Percentiles rank a stretch among this genome's conserved stretches.
These are phyloP conservation scores for Apis laboriosa DNA, from an alignment of 1,140 invertebrate genomes.

Conservation along the genomic window DNA sequence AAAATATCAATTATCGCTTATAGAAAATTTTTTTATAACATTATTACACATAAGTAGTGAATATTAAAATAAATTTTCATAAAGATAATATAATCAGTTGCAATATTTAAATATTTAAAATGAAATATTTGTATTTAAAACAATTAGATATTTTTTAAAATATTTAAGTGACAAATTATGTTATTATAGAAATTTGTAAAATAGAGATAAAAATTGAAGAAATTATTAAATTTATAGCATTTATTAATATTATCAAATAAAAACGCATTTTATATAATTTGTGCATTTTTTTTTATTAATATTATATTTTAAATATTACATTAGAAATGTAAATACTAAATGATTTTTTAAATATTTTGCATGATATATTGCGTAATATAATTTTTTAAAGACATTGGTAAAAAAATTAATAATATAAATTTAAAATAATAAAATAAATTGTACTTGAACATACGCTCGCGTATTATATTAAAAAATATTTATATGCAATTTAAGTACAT, in stretches of 20 bases:
- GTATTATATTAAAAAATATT: slow-evolving; percentile 42
- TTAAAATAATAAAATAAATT: slow-evolving; percentile 23
- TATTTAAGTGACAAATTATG: background rate
- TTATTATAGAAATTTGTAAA: slow-evolving; percentile 3
- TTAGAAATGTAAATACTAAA: background rate
- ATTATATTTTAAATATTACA: background rate
- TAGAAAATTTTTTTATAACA: slow-evolving; percentile 16
- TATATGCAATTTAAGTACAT: slow-evolving; percentile 49
- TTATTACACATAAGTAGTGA: slow-evolving; percentile 19
- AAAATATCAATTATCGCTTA: slow-evolving; percentile 40
- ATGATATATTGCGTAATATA: background rate
- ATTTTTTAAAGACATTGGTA: background rate
- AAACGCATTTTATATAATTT: background rate
- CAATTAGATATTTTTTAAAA: background rate
- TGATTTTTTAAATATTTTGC: background rate
- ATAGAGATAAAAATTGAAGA: background rate
- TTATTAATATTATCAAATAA: background rate
- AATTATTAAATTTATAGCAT: background rate
- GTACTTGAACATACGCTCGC: slow-evolving; percentile 14
- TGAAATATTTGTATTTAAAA: background rate
- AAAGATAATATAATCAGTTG: background rate
- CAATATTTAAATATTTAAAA: background rate
- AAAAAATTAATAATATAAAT: slow-evolving; percentile 15
- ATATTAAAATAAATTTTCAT: background rate
- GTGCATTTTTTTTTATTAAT: background rate